Conservation (phyloP, 2,113 vertebrate genomes). For the Empidonax traillii region DNA sequence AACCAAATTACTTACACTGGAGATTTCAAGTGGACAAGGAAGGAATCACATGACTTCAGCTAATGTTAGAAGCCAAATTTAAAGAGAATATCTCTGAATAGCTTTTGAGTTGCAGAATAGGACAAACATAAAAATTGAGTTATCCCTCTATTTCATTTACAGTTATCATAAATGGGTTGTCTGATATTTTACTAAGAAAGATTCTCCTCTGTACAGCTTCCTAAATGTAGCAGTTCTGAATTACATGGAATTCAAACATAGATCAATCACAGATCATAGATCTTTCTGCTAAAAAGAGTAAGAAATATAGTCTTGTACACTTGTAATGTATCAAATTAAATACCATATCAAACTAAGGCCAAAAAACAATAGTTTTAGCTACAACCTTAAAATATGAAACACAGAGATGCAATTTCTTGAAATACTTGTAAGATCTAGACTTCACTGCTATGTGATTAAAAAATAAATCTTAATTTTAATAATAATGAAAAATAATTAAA, state of each 20-base stretch:
- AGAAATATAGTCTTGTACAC: neutral
- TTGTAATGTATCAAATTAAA: neutral
- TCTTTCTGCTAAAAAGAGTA: neutral
- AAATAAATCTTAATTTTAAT: neutral
- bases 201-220: neutral
- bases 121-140: neutral
- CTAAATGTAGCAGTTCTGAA: neutral
- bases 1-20: neutral
- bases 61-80: neutral
- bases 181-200: neutral
- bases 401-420: neutral
- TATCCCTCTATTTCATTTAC: neutral
- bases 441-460: neutral
- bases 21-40: neutral
- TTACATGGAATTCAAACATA: neutral
- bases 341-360: fast-evolving
- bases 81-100: neutral
- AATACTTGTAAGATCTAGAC: neutral
- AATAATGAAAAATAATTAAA: too few species aligned
- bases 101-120: neutral
- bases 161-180: neutral
- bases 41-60: neutral
- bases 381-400: neutral
- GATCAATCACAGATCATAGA: neutral
- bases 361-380: neutral